Base-by-base conservation (phyloP, 2,113 vertebrate species). In the Carassius gibelio region DNA sequence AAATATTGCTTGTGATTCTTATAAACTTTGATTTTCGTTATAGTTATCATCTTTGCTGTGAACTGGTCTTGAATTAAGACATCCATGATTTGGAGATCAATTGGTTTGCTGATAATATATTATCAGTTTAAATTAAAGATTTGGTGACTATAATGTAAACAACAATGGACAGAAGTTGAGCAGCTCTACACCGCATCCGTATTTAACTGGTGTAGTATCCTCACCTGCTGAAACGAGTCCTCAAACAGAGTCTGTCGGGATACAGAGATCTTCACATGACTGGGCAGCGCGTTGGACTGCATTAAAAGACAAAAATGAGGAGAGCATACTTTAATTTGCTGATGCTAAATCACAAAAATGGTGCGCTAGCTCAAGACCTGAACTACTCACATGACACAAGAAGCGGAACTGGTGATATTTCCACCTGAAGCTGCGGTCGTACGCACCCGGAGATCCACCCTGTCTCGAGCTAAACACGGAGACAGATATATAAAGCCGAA, bases 381-480 rank as follows among this genome's bases (percentile, higher is more conserved):
- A 13, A 0, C 38, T 82, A 97, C 97, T 96, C 91, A 99, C 98
- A 0, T 99, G 98, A 92, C 98, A 99, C 66, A 99, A 95, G 93
- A 99, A 99, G 82, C 98, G 97, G 92, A 99, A 99, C 94, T 99
- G 98, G 92, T 99, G 97, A 92, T 98, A 99, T 89, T 99, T 99
- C 98, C 98, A 99, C 87, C 97, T 96, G 92, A 99, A 99, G 91
- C 98, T 99, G 75, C 98, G 96, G 91, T 99, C 98, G 0, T 99
- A 99, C 0, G 98, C 98, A 0, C 97, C 97, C 0, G 98, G 98
- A 38, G 97, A 99, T 0, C 97, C 96, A 0, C 96, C 96, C 69
- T 97, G 97, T 64, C 97, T 96, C 0, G 94, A 93, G 74, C 95
- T 96, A 84, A 14, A 64, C 30, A 55, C 45, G 30, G 30, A 30